These are phyloP conservation scores for Haliclystus octoradiatus DNA, from an alignment of 30 jellyfish, hydroid and myxozoan species.

Conservation along the genomic window DNA sequence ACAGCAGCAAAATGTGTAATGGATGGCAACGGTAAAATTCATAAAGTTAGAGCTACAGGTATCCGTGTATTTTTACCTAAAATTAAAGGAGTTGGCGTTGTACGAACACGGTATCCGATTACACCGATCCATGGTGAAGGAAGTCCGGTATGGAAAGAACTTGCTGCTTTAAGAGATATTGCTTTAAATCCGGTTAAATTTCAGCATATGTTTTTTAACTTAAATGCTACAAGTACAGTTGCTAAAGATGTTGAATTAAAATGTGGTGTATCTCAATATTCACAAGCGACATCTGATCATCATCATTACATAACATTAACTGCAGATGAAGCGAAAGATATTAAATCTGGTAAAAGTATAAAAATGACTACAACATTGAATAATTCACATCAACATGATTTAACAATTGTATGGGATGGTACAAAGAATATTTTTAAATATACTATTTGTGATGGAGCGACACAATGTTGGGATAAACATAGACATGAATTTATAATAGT, in stretches of 20 bases:
- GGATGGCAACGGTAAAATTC: conserved; percentile 14
- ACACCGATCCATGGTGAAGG: conserved; percentile 97
- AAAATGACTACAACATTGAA: conserved; percentile 29
- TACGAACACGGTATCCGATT: conserved; percentile 79
- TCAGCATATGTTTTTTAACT: conserved; percentile 36
- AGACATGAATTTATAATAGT: conserved; percentile 1
- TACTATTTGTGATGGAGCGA: conserved; percentile 22
- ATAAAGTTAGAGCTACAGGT: conserved; percentile 69
- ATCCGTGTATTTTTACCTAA: conserved; percentile 53
- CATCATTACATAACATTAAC: conserved; percentile 47
- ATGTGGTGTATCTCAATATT: conserved; percentile 20
- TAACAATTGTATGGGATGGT: conserved; percentile 46
- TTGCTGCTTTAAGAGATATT: conserved; percentile 65
- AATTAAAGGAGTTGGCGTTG: conserved; percentile 68
- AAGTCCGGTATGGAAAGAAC: conserved; percentile 86
- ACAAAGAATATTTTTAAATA: conserved; percentile 13
- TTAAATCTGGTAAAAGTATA: conserved; percentile 55
- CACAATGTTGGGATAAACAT: conserved; percentile 40
- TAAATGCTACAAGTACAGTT: conserved; percentile 10
- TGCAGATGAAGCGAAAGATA: conserved; percentile 44
- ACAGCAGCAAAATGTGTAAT: conserved; percentile 57
- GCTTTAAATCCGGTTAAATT: conserved; percentile 48
- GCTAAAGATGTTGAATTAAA: conserved; percentile 24
- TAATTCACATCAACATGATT: conserved; percentile 49
- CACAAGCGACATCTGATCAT: conserved; percentile 28